phyloP scores from a whole-genome alignment of 2,797 vertebrate species.

The Leucoraja ocellata region DNA sequence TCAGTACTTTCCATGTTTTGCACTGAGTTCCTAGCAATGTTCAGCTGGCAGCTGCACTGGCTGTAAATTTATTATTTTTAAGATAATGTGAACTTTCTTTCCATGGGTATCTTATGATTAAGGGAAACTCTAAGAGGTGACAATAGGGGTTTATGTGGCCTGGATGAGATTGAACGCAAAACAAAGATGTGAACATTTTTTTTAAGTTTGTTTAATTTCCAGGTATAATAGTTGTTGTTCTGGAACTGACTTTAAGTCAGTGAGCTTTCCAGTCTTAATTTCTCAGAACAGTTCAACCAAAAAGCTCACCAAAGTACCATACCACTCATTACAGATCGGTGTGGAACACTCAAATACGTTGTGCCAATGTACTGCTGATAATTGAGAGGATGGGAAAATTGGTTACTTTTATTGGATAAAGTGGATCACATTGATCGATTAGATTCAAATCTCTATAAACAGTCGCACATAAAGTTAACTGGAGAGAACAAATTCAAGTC shows the following conservation, averaged over 20 bases:
- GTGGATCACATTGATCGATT: neutral
- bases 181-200: neutral
- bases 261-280: neutral
- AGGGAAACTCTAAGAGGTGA: neutral
- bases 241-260: neutral
- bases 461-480: neutral
- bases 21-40: neutral
- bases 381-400: neutral
- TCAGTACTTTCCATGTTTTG: neutral
- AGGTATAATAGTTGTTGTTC: neutral
- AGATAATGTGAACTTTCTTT: neutral
- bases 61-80: neutral
- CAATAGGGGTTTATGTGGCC: neutral
- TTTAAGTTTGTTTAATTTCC: neutral
- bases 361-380: neutral
- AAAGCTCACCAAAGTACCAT: neutral
- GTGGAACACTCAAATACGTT: neutral
- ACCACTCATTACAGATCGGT: too few relatives aligned
- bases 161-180: neutral
- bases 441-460: neutral
- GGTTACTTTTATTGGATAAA: neutral
- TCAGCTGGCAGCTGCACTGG: neutral
- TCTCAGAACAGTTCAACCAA: neutral
- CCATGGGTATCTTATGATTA: too few relatives aligned
- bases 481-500: neutral